These are phyloP conservation scores for Leptura quadrifasciata DNA, from an alignment of 2,888 invertebrate genomes.

Conservation along the genomic window DNA sequence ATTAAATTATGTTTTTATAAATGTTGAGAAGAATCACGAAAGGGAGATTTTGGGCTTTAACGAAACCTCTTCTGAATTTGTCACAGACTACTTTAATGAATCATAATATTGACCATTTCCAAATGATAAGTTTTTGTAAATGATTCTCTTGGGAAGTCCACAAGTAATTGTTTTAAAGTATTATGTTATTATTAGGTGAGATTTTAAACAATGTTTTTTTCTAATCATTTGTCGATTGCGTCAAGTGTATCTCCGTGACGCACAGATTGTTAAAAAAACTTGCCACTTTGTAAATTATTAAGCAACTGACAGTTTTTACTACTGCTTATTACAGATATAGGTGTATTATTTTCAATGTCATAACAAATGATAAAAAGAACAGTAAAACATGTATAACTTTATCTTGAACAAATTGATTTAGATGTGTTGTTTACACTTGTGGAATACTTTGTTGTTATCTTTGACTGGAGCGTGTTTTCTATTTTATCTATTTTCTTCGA, in stretches of 20 bases:
- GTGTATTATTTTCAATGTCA: constrained; percentile 4
- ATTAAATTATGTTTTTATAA: neutral
- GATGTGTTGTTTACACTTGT: neutral
- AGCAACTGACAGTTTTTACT: neutral
- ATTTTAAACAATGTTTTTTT: neutral
- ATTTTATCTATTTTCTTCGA: neutral
- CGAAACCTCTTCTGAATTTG: too few species aligned
- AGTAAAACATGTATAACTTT: neutral
- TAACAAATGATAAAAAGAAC: constrained; percentile 3
- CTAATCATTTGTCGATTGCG: neutral
- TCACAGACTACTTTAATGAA: neutral
- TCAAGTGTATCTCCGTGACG: neutral
- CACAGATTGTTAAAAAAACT: neutral
- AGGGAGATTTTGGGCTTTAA: too few species aligned
- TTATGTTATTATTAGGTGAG: neutral
- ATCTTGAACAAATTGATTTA: neutral
- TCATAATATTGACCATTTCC: neutral
- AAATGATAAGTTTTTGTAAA: neutral
- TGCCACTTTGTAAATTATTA: neutral
- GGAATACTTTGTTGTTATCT: neutral
- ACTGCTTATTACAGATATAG: neutral
- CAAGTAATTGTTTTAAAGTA: neutral
- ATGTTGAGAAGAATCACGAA: too few species aligned
- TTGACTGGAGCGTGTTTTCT: neutral
- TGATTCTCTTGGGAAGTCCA: neutral